These are phyloP conservation scores for Acanthopagrus latus DNA, from an alignment of 2,797 vertebrate genomes.

Conservation along the genomic window DNA sequence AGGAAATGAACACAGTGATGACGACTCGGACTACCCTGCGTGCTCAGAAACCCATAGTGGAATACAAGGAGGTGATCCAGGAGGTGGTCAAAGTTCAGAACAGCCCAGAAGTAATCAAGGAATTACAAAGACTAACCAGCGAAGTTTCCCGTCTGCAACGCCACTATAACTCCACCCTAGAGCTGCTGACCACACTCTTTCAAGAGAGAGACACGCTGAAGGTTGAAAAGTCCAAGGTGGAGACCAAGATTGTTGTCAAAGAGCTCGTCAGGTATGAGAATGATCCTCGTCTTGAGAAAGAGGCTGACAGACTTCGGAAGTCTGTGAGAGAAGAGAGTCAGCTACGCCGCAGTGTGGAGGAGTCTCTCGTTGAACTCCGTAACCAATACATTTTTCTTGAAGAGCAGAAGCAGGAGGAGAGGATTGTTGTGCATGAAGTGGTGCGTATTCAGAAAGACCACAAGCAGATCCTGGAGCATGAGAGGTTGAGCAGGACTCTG, in stretches of 20 bases:
- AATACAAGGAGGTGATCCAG: conserved; percentile 91
- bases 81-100: conserved; percentile 93
- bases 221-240: conserved; percentile 91
- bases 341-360: conserved; percentile 88
- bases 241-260: conserved; percentile 90
- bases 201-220: conserved; percentile 92
- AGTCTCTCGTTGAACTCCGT: conserved; percentile 90
- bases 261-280: conserved; percentile 93
- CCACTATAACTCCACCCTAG: conserved; percentile 83
- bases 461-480: conserved; percentile 88
- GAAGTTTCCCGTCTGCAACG: conserved; percentile 89
- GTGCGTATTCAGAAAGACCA: conserved; percentile 92
- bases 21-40: conserved; percentile 83
- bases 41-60: conserved; percentile 91
- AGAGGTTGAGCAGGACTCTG: conserved; percentile 86
- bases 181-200: conserved; percentile 87
- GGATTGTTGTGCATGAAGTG: conserved; percentile 89
- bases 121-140: conserved; percentile 90
- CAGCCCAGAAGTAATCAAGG: conserved; percentile 92
- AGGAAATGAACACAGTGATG: conserved; percentile 79
- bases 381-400: conserved; percentile 91
- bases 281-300: conserved; percentile 93
- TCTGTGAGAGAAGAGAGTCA: conserved; percentile 89
- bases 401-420: conserved; percentile 93
- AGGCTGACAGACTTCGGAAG: conserved; percentile 89